Evolutionary conservation across 30 jellyfish, hydroid and myxozoan genomes (phyloP), one percentile per base, ranked within the genome.

Genomic region (Hydractinia symbiolongicarpus): DNA sequence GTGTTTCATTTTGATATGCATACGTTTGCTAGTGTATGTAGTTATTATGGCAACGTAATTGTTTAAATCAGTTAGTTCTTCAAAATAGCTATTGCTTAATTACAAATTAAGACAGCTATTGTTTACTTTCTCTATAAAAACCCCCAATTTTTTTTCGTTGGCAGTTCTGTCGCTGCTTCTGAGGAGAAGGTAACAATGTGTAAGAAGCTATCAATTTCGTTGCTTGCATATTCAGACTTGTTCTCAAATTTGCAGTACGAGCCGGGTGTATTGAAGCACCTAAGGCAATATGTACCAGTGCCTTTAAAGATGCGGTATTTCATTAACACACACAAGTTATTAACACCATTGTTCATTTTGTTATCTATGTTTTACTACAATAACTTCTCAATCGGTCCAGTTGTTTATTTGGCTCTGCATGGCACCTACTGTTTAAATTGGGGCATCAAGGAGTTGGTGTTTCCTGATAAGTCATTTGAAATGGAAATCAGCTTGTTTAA

Each of bases 381-480:
- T 14, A 88, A 77, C 55, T 82, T 61, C 81, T 76, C 82, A n/a
- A 66, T 88, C 21, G 89, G 93, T 11, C 86, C 96, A 53, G 64
- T 19, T 9, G 80, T 88, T 51, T 88, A 88, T 72, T 72, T 88
- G 53, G 85, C 96, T 21, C 64, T 88, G 66, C 96, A 88, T 40
- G 96, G 96, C 53, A 82, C 93, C 7, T 88, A 88, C 81, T 54
- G 79, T 11, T 49, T 82, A 11, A 55, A 67, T 44, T 88, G 96
- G 96, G 79, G 81, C 21, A 44, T 58, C 79, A 88, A 88, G 57
- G 96, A 88, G 76, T 13, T 82, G n/a, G 54, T 83, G 7, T 88
- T 82, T 70, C 96, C 96, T 0, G 96, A 88, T 54, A 64, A 84
- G 74, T 78, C 85, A 7, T 88, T 89, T 86, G 93, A 78, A 51